A percentile compares a stretch with the other conserved stretches of the same genome.
phyloP scores from a whole-genome alignment of 2,113 vertebrate species.

The Tympanuchus pallidicinctus region DNA sequence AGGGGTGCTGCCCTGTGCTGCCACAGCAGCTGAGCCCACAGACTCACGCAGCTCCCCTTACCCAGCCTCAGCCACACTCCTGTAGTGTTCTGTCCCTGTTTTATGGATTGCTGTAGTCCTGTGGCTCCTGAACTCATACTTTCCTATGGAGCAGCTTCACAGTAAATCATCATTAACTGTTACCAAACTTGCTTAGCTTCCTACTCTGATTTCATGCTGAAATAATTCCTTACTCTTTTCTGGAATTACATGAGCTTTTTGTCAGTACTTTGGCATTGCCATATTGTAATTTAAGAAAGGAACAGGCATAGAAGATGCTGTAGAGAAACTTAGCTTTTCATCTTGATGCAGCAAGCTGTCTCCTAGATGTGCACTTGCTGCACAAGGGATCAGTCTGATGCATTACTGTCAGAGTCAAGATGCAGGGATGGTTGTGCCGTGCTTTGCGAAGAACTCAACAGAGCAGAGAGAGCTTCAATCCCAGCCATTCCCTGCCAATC shows the following conservation, averaged over 20 bases:
- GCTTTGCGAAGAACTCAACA: background rate
- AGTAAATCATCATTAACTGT: background rate
- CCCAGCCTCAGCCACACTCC: background rate
- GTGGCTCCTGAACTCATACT: background rate
- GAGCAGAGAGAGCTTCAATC: background rate
- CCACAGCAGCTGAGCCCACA: no score
- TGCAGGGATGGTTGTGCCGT: background rate
- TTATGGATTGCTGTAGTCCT: background rate
- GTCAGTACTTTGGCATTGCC: background rate
- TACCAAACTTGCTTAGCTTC: background rate
- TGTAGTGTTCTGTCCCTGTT: background rate
- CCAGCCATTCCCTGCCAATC: background rate
- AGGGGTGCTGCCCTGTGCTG: background rate
- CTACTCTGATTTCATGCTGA: background rate
- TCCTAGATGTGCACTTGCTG: background rate
- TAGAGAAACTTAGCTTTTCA: background rate
- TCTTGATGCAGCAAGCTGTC: background rate
- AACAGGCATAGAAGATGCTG: background rate
- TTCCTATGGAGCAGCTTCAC: background rate
- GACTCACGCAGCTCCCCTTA: background rate
- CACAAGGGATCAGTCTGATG: background rate
- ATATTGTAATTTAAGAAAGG: background rate
- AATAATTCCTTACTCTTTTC: background rate
- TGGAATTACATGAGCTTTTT: background rate
- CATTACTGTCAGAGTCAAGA: background rate